Conservation (phyloP, 2,797 vertebrate genomes). For the Darevskia mixta region DNA sequence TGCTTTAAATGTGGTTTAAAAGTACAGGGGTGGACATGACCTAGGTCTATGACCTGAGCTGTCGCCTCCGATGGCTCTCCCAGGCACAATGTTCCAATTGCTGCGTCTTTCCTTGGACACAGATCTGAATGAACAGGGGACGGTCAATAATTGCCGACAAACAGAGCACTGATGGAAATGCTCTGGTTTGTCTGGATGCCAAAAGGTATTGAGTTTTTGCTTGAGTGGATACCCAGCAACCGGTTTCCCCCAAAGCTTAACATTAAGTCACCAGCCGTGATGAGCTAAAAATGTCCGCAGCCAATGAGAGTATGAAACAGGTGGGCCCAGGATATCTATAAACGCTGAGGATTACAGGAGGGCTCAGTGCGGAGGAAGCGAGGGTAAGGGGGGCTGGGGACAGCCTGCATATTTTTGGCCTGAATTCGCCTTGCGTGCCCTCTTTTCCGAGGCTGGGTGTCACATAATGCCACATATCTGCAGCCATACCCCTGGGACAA, state of each 20-base stretch:
- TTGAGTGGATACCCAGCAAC: neutral
- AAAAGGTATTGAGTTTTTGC: neutral
- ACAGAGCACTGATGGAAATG: neutral
- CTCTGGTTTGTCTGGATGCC: neutral
- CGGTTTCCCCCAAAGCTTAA: neutral
- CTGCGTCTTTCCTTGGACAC: neutral
- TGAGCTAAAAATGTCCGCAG: conserved; percentile 21
- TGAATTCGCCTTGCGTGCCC: neutral
- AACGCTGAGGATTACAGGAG: conserved; percentile 2
- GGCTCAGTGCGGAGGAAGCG: neutral
- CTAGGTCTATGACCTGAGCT: neutral
- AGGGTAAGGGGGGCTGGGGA: neutral
- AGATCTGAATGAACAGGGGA: conserved; percentile 13
- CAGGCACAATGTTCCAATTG: neutral
- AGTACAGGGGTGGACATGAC: no score
- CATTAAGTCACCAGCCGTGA: conserved; percentile 9
- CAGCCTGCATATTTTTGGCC: neutral
- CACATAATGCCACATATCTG: conserved; percentile 9
- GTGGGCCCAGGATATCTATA: neutral
- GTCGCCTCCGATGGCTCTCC: neutral
- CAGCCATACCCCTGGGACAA: neutral
- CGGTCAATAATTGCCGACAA: neutral
- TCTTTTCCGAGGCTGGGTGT: neutral
- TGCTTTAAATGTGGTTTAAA: no score
- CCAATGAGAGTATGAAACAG: conserved; percentile 19